These are phyloP conservation scores for Parnassius apollo DNA, from an alignment of 2,888 invertebrate species.

Conservation along the genomic window DNA sequence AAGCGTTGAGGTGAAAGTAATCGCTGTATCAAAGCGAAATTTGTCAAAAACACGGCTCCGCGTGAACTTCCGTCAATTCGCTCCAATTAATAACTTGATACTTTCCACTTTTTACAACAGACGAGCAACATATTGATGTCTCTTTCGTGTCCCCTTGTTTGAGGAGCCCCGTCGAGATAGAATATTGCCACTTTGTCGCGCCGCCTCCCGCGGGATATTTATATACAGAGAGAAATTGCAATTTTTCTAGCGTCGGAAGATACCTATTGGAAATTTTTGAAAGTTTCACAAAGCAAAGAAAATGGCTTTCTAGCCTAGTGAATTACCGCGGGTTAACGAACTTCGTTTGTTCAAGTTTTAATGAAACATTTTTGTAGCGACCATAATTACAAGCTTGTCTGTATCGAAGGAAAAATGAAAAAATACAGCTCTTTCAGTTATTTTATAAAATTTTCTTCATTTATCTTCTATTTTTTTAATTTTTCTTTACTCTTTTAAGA, in stretches of 20 bases:
- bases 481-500: no score
- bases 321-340: conserved; percentile 34
- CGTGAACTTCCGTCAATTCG: conserved; percentile 78
- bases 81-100: conserved; percentile 75
- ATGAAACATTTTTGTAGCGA: conserved; percentile 21
- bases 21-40: conserved; percentile 79
- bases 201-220: conserved; percentile 71
- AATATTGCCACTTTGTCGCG: conserved; percentile 81
- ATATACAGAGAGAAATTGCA: conserved; percentile 68
- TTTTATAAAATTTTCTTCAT: no score
- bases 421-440: no score
- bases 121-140: conserved; percentile 41
- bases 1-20: conserved; percentile 77
- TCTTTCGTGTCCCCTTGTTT: conserved; percentile 70
- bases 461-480: no score
- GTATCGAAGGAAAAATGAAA: no score
- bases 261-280: conserved; percentile 55
- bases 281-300: conserved; percentile 48
- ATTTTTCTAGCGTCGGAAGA: conserved; percentile 64
- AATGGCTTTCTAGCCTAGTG: conserved; percentile 36
- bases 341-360: conserved; percentile 35
- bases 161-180: conserved; percentile 76
- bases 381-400: conserved; percentile 14
- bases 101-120: conserved; percentile 45
- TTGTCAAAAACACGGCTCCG: conserved; percentile 78